These are phyloP conservation scores for Auanema freiburgensis DNA, from an alignment of 2,888 invertebrate species.

Conservation along the genomic window DNA sequence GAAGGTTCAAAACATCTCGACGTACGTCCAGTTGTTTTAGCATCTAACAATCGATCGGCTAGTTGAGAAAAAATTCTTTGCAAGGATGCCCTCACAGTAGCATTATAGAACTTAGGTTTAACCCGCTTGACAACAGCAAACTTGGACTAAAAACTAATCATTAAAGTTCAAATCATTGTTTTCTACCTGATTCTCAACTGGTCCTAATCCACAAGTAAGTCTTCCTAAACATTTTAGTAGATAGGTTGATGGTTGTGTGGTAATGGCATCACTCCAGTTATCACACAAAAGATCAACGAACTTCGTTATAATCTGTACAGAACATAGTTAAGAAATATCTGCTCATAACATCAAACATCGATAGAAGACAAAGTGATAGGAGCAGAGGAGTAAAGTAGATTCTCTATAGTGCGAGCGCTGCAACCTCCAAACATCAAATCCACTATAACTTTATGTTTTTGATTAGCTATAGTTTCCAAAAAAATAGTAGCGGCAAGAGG, in stretches of 20 bases:
- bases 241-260: constrained; percentile 25
- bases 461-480: constrained; percentile 25
- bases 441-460: constrained; percentile 36
- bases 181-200: neutral
- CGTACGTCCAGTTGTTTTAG: too few relatives aligned
- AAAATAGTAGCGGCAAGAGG: constrained; percentile 29
- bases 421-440: constrained; percentile 41
- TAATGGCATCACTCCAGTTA: constrained; percentile 32
- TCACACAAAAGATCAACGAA: constrained; percentile 30
- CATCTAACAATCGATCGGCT: too few relatives aligned
- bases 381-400: constrained; percentile 28
- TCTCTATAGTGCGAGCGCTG: constrained; percentile 39
- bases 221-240: constrained; percentile 30
- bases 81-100: too few relatives aligned
- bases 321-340: neutral
- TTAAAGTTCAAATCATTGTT: neutral
- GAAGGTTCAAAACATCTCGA: too few relatives aligned
- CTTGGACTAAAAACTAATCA: neutral
- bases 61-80: too few relatives aligned
- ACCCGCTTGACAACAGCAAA: neutral
- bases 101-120: neutral
- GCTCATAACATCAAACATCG: neutral
- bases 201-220: constrained; percentile 27
- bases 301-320: constrained; percentile 24
- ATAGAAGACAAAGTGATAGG: constrained; percentile 19